Percentiles rank a stretch among this genome's conserved stretches.
These are phyloP conservation scores for Phaenicophaeus curvirostris DNA, from an alignment of 2,797 vertebrate genomes.

Conservation along the genomic window DNA sequence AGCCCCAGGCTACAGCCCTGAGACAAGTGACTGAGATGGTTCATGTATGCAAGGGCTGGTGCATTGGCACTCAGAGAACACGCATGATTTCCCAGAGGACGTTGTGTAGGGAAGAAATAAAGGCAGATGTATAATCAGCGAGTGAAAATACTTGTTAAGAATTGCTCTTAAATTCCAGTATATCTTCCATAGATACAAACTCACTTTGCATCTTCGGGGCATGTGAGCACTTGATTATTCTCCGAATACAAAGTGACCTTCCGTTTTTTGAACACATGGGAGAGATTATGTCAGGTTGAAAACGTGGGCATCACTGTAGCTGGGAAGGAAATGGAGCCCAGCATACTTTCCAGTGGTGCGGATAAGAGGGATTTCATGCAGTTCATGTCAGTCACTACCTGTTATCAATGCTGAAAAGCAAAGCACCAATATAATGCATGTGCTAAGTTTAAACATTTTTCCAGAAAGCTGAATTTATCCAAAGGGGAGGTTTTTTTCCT, in stretches of 20 bases:
- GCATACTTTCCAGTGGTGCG: constrained; percentile 59
- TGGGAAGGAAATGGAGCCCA: constrained; percentile 56
- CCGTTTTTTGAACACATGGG: constrained; percentile 30
- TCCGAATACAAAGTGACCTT: constrained; percentile 39
- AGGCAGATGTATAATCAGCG: not conserved
- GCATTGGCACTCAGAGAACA: not conserved
- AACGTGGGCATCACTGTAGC: constrained; percentile 25
- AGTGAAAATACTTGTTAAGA: not conserved
- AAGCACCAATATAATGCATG: constrained; percentile 32
- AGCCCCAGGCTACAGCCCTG: rapidly evolving
- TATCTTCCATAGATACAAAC: not conserved
- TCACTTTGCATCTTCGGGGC: not conserved
- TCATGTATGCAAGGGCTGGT: not conserved
- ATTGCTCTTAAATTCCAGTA: not conserved
- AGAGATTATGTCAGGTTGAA: constrained; percentile 61
- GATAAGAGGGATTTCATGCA: not conserved
- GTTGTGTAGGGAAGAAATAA: not conserved
- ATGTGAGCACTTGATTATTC: not conserved
- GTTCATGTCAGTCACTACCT: constrained; percentile 18
- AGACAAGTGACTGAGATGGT: not conserved
- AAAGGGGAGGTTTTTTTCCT: not conserved
- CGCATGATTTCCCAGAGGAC: not conserved
- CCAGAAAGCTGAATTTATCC: constrained; percentile 45
- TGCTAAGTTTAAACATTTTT: constrained; percentile 53
- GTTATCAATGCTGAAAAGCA: constrained; percentile 59